These are phyloP conservation scores for Nannoperca australis DNA, from an alignment of 2,797 vertebrate genomes.

Conservation along the genomic window DNA sequence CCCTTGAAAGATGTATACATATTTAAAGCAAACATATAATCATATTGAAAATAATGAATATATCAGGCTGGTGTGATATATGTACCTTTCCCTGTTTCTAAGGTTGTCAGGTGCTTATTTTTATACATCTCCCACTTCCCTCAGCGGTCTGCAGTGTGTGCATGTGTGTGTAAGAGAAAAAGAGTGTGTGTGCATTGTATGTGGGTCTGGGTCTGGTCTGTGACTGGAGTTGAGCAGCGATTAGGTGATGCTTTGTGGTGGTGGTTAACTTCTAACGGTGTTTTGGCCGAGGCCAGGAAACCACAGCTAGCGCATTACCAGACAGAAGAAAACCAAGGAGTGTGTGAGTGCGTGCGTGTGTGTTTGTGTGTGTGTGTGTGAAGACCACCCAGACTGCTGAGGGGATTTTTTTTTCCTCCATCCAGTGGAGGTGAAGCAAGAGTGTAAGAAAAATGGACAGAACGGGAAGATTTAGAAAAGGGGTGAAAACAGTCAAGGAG, in stretches of 20 bases:
- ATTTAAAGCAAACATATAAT: conserved; percentile 7
- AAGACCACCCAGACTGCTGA: conserved; percentile 86
- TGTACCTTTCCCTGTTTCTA: conserved; percentile 13
- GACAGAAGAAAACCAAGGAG: conserved; percentile 78
- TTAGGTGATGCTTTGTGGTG: conserved; percentile 84
- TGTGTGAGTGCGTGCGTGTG: conserved; percentile 44
- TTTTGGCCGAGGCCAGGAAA: conserved; percentile 82
- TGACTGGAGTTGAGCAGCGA: conserved; percentile 74
- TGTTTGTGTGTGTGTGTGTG: conserved; percentile 26
- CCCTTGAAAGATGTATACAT: background rate
- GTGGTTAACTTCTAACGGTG: conserved; percentile 80
- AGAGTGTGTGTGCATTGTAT: conserved; percentile 33
- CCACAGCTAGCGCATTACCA: conserved; percentile 85
- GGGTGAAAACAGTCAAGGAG: conserved; percentile 21
- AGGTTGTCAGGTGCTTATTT: conserved; percentile 56
- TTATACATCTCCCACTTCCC: conserved; percentile 41
- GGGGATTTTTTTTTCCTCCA: conserved; percentile 60
- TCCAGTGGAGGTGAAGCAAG: conserved; percentile 66
- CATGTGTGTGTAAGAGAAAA: conserved; percentile 35
- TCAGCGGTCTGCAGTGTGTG: conserved; percentile 13
- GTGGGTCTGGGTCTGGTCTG: conserved; percentile 35
- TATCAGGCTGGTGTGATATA: conserved; percentile 16
- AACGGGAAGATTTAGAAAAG: conserved; percentile 38
- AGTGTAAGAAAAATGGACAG: conserved; percentile 57
- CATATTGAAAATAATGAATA: background rate